Conservation (phyloP, 2,113 vertebrate species). For the Oenanthe oenanthe region DNA sequence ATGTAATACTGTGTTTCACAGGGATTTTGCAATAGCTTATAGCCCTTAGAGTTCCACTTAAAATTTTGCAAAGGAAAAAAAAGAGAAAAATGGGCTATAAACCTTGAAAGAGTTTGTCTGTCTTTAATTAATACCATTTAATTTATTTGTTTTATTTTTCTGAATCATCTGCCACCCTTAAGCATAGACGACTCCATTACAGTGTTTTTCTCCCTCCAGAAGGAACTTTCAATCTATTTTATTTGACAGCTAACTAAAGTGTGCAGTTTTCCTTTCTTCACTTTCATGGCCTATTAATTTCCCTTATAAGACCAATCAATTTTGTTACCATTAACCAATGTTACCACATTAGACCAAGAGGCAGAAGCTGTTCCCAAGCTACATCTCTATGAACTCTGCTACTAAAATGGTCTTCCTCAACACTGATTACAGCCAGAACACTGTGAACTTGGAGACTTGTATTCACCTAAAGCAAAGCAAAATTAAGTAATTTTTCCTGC, state of each 20-base stretch:
- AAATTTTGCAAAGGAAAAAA: not conserved
- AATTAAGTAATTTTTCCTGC: not conserved
- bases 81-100: not conserved
- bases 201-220: not conserved
- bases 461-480: not conserved
- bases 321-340: not conserved
- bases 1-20: not conserved
- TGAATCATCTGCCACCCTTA: not conserved
- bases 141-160: not conserved
- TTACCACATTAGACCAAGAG: not conserved
- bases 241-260: not conserved
- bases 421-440: not conserved
- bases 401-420: not conserved
- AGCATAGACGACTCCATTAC: not conserved
- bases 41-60: not conserved
- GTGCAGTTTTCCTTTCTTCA: not conserved
- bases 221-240: not conserved
- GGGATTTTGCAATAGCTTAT: not conserved
- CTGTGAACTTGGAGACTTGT: not conserved
- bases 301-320: not conserved
- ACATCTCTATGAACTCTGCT: not conserved
- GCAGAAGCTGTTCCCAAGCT: not conserved
- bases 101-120: not conserved
- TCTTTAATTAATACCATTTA: not conserved
- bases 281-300: conserved; percentile 36